Percentiles rank a stretch among this genome's conserved stretches.
Evolutionary conservation across 2,113 vertebrate genomes (phyloP).

Genomic region (Gobius niger): DNA sequence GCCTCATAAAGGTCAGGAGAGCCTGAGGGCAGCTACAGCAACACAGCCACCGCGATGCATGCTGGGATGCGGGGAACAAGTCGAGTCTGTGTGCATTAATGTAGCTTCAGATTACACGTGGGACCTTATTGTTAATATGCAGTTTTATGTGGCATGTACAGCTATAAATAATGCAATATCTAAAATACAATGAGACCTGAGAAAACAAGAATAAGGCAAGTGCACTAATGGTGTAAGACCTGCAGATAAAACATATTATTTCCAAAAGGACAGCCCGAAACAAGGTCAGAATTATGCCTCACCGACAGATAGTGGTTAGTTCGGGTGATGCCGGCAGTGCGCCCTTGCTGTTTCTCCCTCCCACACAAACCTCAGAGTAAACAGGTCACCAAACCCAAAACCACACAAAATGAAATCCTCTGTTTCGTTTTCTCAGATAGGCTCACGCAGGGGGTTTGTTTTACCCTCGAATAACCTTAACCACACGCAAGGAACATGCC

Average conservation of each 20-base stretch:
- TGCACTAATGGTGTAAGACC: neutral
- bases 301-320: slow-evolving; percentile 21
- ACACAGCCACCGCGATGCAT: slow-evolving; percentile 53
- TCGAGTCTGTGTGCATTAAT: slow-evolving; percentile 34
- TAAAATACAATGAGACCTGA: no score
- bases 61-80: slow-evolving; percentile 39
- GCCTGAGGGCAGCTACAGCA: slow-evolving; percentile 54
- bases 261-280: slow-evolving; percentile 33
- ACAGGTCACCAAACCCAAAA: neutral
- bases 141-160: neutral
- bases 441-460: neutral
- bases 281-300: slow-evolving; percentile 59
- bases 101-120: slow-evolving; percentile 7
- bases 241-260: slow-evolving; percentile 36
- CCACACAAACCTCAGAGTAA: slow-evolving; percentile 9
- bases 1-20: slow-evolving; percentile 65
- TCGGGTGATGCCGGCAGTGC: slow-evolving; percentile 43
- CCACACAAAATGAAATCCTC: neutral
- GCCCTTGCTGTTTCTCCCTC: slow-evolving; percentile 44
- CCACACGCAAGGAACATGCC: neutral
- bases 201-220: no score
- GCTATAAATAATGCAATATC: no score
- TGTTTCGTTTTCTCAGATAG: neutral
- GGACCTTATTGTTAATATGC: neutral
- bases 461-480: slow-evolving; percentile 10